A percentile compares a stretch with the other conserved stretches of the same genome.
phyloP scores from a whole-genome alignment of 2,113 vertebrate genomes.

The Leptosomus discolor region DNA sequence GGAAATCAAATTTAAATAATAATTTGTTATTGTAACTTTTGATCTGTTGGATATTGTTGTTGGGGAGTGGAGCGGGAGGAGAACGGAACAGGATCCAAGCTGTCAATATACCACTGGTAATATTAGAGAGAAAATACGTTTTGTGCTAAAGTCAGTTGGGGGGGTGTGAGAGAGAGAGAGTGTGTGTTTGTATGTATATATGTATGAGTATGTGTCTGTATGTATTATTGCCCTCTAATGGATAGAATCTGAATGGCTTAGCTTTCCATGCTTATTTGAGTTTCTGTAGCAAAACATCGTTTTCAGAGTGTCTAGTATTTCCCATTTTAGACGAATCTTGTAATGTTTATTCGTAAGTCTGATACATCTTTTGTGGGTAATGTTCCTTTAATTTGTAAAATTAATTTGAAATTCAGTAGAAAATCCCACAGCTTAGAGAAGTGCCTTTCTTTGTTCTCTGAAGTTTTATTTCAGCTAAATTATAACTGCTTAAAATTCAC shows the following conservation, averaged over 20 bases:
- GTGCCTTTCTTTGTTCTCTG: not conserved
- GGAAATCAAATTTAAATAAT: not conserved
- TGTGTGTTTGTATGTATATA: not conserved
- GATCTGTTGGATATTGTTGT: not conserved
- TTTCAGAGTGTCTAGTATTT: not conserved
- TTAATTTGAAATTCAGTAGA: not conserved
- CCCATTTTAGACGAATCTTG: not conserved
- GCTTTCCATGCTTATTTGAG: not conserved
- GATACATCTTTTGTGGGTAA: not conserved
- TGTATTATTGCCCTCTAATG: conserved; percentile 57
- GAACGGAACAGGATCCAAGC: not conserved
- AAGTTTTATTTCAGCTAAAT: not conserved
- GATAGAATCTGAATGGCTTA: conserved; percentile 49
- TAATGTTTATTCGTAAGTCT: not conserved
- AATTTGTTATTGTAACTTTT: not conserved
- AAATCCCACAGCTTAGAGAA: not conserved
- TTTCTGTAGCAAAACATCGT: not conserved
- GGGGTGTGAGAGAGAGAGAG: not conserved
- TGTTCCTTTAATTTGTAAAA: not conserved
- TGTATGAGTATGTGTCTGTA: not conserved
- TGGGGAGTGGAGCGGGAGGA: not conserved
- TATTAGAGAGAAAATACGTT: not conserved
- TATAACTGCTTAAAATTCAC: not conserved
- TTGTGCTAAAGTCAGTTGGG: not conserved
- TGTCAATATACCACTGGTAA: not conserved